These are phyloP conservation scores for Xiphophorus maculatus DNA, from an alignment of 2,113 vertebrate species.

Conservation along the genomic window DNA sequence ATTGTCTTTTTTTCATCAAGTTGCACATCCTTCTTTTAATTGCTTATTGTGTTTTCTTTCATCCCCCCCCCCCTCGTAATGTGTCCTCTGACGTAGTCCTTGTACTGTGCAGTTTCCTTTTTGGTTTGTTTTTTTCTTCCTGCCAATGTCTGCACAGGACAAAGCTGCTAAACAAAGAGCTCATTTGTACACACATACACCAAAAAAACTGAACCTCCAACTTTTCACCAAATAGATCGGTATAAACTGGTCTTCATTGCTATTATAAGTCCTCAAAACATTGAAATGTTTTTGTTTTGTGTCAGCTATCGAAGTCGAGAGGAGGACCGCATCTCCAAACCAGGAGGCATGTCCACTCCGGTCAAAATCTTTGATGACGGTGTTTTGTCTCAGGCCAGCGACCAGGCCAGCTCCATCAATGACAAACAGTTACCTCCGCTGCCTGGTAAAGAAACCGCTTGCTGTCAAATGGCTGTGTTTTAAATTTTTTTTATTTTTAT, in stretches of 20 bases:
- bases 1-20: neutral
- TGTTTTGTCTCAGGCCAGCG: conserved; percentile 80
- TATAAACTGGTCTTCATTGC: neutral
- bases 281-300: neutral
- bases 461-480: neutral
- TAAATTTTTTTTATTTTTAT: neutral
- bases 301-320: conserved; percentile 91
- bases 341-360: conserved; percentile 86
- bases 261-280: neutral
- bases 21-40: conserved; percentile 20
- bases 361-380: conserved; percentile 85
- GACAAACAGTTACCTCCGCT: conserved; percentile 89
- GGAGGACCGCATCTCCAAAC: conserved; percentile 89
- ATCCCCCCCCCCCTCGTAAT: conserved; percentile 7
- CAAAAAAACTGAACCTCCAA: too few relatives aligned
- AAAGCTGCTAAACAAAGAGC: conserved; percentile 15
- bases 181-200: neutral
- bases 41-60: conserved; percentile 26
- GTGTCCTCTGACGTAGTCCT: conserved; percentile 2
- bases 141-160: conserved; percentile 20
- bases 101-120: conserved; percentile 21
- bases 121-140: conserved; percentile 20
- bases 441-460: conserved; percentile 82
- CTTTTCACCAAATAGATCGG: conserved; percentile 2
- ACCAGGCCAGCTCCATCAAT: conserved; percentile 84